Conservation (phyloP, 2,113 vertebrate genomes). For the Desmodus rotundus region DNA sequence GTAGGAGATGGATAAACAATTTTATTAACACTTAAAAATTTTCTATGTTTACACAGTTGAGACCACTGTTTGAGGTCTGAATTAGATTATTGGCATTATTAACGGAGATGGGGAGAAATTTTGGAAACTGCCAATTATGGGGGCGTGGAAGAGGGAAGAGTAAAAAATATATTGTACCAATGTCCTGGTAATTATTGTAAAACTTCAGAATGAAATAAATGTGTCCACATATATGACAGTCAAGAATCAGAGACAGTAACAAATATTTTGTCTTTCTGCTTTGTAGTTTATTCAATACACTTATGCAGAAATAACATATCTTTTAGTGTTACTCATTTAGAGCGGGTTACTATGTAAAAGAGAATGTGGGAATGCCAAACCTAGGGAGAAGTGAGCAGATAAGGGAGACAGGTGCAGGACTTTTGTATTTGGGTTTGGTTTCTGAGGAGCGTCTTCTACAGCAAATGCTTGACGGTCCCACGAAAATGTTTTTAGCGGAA, state of each 20-base stretch:
- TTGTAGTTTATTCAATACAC: neutral
- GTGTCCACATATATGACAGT: neutral
- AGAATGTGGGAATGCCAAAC: neutral
- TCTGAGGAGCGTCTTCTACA: neutral
- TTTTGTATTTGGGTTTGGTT: neutral
- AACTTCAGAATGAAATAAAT: neutral
- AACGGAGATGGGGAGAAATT: neutral
- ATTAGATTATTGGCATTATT: neutral
- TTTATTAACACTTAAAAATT: neutral
- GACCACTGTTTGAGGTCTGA: neutral
- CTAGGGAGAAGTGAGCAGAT: neutral
- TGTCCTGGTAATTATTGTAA: neutral
- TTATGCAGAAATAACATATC: neutral
- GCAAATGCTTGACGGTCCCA: neutral
- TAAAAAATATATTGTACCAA: neutral
- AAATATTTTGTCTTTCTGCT: neutral
- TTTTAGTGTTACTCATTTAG: neutral
- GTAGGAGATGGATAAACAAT: neutral
- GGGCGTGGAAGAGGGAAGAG: neutral
- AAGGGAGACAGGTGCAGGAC: neutral
- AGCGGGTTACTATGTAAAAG: neutral
- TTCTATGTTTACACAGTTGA: neutral
- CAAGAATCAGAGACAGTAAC: neutral
- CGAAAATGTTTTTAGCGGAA: neutral
- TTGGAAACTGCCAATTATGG: neutral